Base-by-base conservation (phyloP, 2,113 vertebrate species). In the Campylorhamphus procurvoides region DNA sequence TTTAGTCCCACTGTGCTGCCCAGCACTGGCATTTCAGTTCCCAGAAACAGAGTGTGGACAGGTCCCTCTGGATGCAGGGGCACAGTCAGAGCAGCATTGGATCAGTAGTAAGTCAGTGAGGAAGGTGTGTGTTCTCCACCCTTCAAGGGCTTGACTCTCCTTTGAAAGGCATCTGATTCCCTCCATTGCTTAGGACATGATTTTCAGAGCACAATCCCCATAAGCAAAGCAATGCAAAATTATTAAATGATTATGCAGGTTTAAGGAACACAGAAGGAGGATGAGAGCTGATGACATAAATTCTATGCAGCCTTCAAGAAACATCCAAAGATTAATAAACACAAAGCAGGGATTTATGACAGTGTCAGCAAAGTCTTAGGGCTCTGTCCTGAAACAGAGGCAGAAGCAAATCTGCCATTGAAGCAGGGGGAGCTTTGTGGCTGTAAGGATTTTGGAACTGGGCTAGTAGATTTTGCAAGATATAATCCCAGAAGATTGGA, bases 341-440 rank as follows among this genome's bases (percentile, higher is more conserved):
- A 91, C 84, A 96, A 94, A 97, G 94, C 89, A 0, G 27, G 94
- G 92, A 96, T 95, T 91, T 44, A 42, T 93, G 76, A 64, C 81
- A 52, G 64, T 86, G 89, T 69, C 62, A 75, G 58, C 49, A 76
- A 75, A 83, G 42, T 80, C 91, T 82, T 89, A 92, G 92, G 92
- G 92, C 94, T 95, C 83, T 75, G 94, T 78, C 93, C 80, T 93
- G 92, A 96, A 96, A 96, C 42, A 92, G 82, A 90, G 96, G 77
- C 75, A 84, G 90, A 80, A 87, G 79, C 86, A 96, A 94, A 96
- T 93, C 92, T 96, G 33, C 88, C 85, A 58, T 6, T 86, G 93
- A 84, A 49, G 62, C 72, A 55, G n/a, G 22, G 31, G 71, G 50
- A 95, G 90, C 82, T 96, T 92, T 95, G 27, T 76, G 39, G 67